Evolutionary conservation across 2,113 vertebrate species (phyloP).

Genomic region (Oncorhynchus masou): DNA sequence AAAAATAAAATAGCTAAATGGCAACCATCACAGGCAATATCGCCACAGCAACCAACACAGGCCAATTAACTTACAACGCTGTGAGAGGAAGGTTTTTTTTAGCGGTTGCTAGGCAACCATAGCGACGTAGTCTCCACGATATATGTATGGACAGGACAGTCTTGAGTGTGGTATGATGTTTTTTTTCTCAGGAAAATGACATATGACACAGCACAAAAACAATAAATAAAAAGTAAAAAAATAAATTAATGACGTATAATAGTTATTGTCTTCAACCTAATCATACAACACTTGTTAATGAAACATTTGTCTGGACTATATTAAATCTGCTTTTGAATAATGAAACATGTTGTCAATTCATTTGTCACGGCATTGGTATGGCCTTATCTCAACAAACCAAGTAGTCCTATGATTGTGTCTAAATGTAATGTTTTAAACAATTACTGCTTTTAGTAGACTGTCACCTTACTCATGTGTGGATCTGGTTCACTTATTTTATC

Average conservation of each 20-base stretch:
- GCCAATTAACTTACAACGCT: conserved; percentile 84
- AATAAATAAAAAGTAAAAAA: conserved; percentile 69
- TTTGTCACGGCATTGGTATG: conserved; percentile 15
- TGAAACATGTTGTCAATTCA: conserved; percentile 3
- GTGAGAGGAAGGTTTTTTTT: conserved; percentile 77
- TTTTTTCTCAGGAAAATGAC: conserved; percentile 74
- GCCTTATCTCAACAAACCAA: background rate
- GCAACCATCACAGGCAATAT: conserved; percentile 83
- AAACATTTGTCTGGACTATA: conserved; percentile 37
- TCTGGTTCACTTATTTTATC: conserved; percentile 49
- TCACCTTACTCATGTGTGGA: conserved; percentile 54
- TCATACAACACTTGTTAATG: conserved; percentile 66
- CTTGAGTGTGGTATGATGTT: conserved; percentile 74
- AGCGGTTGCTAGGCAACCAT: conserved; percentile 78
- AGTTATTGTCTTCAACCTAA: conserved; percentile 53
- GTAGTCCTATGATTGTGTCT: background rate
- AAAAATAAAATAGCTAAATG: conserved; percentile 74
- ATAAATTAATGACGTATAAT: conserved; percentile 72
- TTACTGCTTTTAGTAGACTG: background rate
- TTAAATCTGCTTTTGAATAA: conserved; percentile 30
- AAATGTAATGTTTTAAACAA: background rate
- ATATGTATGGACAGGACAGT: conserved; percentile 78
- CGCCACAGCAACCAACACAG: conserved; percentile 82
- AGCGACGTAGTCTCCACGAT: conserved; percentile 80
- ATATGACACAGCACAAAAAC: conserved; percentile 79